These are phyloP conservation scores for Notarius quadriscutis DNA, from an alignment of 2,113 vertebrate genomes.

Conservation along the genomic window DNA sequence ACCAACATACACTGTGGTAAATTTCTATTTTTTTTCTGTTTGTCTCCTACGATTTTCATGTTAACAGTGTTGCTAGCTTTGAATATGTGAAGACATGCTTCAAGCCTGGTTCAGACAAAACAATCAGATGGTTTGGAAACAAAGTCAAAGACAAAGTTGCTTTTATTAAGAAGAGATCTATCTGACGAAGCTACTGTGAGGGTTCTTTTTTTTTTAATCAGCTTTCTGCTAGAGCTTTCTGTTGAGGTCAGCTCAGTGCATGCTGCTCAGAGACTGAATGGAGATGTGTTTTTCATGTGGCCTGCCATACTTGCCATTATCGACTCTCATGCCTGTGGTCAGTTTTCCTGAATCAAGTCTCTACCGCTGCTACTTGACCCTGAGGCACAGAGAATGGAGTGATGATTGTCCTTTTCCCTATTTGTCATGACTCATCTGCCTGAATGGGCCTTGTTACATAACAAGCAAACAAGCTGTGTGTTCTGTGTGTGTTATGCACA, in stretches of 20 bases:
- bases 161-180: background rate
- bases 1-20: background rate
- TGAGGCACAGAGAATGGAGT: slow-evolving; percentile 43
- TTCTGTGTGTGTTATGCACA: background rate
- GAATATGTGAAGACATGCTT: background rate
- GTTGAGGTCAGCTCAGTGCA: slow-evolving; percentile 33
- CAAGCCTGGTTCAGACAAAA: background rate
- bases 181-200: background rate
- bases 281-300: slow-evolving; percentile 69
- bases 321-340: slow-evolving; percentile 55
- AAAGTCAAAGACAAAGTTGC: background rate
- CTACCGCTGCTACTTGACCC: slow-evolving; percentile 43
- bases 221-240: slow-evolving; percentile 29
- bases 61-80: background rate
- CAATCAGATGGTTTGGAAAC: slow-evolving; percentile 8
- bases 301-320: slow-evolving; percentile 56
- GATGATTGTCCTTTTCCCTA: slow-evolving; percentile 18
- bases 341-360: slow-evolving; percentile 48
- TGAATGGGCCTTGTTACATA: slow-evolving; percentile 62
- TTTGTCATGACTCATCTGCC: slow-evolving; percentile 64
- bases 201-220: background rate
- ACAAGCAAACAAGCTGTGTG: slow-evolving; percentile 42
- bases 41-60: background rate
- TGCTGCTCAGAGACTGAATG: slow-evolving; percentile 34
- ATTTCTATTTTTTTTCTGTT: background rate